Evolutionary conservation across 2,113 vertebrate genomes (phyloP).

Genomic region (Phrynosoma blainvillii): DNA sequence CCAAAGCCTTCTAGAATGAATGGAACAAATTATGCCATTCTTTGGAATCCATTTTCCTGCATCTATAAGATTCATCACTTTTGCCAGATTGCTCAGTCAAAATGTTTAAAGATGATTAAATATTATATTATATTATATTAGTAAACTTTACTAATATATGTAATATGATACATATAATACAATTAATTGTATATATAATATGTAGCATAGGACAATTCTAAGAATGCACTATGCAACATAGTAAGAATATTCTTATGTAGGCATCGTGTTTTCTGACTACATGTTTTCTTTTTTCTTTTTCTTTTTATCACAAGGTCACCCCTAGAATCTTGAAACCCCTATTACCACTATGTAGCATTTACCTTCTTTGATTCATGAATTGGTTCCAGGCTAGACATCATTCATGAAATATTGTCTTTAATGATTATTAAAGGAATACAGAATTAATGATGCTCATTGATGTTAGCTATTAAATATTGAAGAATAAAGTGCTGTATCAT

Average conservation of each 20-base stretch:
- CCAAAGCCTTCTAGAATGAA: no score
- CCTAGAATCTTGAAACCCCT: neutral
- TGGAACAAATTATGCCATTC: neutral
- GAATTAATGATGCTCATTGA: neutral
- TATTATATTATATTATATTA: no score
- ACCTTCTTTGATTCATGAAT: neutral
- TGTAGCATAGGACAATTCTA: no score
- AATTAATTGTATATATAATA: no score
- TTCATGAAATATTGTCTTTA: neutral
- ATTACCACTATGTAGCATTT: neutral
- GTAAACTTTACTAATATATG: no score
- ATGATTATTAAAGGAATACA: neutral
- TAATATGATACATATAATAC: no score
- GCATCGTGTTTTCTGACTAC: neutral
- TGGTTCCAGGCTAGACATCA: neutral
- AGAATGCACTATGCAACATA: no score
- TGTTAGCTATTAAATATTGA: neutral
- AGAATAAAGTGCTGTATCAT: neutral
- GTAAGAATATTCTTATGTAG: no score
- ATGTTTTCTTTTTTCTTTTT: neutral
- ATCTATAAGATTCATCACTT: no score
- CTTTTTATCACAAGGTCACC: neutral
- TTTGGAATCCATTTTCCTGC: neutral
- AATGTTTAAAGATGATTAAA: neutral
- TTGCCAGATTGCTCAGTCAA: neutral